These are phyloP conservation scores for Calypte anna DNA, from an alignment of 2,113 vertebrate species.

Conservation along the genomic window DNA sequence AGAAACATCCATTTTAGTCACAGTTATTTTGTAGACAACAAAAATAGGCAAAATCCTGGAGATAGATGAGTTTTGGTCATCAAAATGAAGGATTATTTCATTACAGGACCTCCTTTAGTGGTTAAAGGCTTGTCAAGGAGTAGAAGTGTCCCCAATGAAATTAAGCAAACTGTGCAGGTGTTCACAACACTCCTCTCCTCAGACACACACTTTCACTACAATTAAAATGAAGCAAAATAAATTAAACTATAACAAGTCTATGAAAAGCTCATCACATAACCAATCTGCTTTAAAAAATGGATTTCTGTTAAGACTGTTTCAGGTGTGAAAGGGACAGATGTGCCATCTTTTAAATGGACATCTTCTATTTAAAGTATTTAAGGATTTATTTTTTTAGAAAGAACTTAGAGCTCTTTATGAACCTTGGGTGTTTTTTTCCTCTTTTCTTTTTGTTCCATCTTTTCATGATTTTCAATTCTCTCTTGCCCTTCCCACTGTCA, in stretches of 20 bases:
- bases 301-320: background rate
- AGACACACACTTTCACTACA: background rate
- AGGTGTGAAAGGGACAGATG: background rate
- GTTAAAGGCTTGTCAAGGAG: background rate
- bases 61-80: background rate
- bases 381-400: background rate
- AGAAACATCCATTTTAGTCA: background rate
- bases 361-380: background rate
- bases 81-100: background rate
- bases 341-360: background rate
- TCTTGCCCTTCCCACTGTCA: background rate
- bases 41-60: background rate
- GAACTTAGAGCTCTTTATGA: background rate
- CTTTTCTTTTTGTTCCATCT: background rate
- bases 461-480: background rate
- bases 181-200: background rate
- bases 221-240: background rate
- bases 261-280: background rate
- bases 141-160: background rate
- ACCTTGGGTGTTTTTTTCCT: background rate
- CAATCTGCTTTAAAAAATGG: background rate
- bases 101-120: background rate
- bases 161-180: background rate
- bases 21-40: background rate
- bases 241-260: background rate